These are phyloP conservation scores for Nebria ingens DNA, from an alignment of 1,140 invertebrate species.

Conservation along the genomic window DNA sequence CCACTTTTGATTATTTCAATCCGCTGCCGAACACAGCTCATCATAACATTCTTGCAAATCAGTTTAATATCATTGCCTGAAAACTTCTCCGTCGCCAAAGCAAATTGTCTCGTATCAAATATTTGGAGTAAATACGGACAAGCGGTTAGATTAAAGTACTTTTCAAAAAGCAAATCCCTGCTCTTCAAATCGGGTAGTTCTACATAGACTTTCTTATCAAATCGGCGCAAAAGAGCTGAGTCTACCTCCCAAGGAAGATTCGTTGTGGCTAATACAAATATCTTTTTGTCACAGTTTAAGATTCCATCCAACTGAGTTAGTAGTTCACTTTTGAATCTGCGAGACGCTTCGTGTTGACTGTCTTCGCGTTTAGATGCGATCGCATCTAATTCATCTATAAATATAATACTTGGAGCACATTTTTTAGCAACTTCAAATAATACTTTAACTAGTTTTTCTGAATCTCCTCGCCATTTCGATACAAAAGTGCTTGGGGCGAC, in stretches of 20 bases:
- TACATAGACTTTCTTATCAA: slow-evolving; percentile 82
- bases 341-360: slow-evolving; percentile 82
- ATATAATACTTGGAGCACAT: slow-evolving; percentile 87
- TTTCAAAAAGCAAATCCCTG: slow-evolving; percentile 54
- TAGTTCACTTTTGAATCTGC: slow-evolving; percentile 85
- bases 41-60: slow-evolving; percentile 78
- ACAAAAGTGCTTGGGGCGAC: slow-evolving; percentile 79
- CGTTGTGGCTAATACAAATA: slow-evolving; percentile 80
- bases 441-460: slow-evolving; percentile 82
- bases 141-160: slow-evolving; percentile 37
- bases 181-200: slow-evolving; percentile 58
- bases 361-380: slow-evolving; percentile 62
- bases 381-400: slow-evolving; percentile 94
- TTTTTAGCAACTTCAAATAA: slow-evolving; percentile 83
- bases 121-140: slow-evolving; percentile 25
- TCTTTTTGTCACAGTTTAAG: slow-evolving; percentile 47
- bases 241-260: slow-evolving; percentile 84
- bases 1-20: slow-evolving; percentile 14
- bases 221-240: slow-evolving; percentile 70
- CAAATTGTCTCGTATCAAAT: slow-evolving; percentile 46
- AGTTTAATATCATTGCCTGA: slow-evolving; percentile 82
- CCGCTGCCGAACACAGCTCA: slow-evolving; percentile 43
- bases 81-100: slow-evolving; percentile 60
- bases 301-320: slow-evolving; percentile 85
- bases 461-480: slow-evolving; percentile 92